Percentiles rank a stretch among this genome's conserved stretches.
These are phyloP conservation scores for Sprattus sprattus DNA, from an alignment of 2,113 vertebrate genomes.

Conservation along the genomic window DNA sequence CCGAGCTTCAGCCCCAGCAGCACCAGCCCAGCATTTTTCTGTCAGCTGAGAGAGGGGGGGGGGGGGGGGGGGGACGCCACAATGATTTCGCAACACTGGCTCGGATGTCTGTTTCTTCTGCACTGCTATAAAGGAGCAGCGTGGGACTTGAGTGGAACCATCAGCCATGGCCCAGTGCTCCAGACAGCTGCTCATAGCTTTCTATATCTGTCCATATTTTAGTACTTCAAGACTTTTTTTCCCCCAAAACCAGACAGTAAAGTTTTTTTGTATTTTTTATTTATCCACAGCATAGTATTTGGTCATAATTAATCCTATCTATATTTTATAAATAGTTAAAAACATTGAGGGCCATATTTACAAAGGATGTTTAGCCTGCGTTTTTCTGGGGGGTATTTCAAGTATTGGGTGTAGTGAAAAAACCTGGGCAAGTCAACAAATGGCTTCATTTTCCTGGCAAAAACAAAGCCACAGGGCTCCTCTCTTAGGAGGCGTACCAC, in stretches of 20 bases:
- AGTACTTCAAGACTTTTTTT: neutral
- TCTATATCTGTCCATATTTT: slow-evolving; percentile 2
- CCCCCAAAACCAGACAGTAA: neutral
- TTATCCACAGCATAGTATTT: neutral
- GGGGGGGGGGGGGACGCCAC: slow-evolving; percentile 42
- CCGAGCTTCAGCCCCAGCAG: neutral
- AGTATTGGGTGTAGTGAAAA: too few species aligned
- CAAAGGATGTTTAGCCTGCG: too few species aligned
- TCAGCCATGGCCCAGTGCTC: slow-evolving; percentile 4
- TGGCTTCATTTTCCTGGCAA: too few species aligned
- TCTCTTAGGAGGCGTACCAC: too few species aligned
- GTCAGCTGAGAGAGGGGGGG: slow-evolving; percentile 37
- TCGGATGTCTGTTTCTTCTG: slow-evolving; percentile 55
- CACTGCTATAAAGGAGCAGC: slow-evolving; percentile 34
- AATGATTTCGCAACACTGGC: slow-evolving; percentile 65
- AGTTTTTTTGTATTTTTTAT: neutral
- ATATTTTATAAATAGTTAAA: slow-evolving; percentile 17
- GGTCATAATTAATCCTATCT: slow-evolving; percentile 12
- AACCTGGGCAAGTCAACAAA: too few species aligned
- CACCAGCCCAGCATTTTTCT: slow-evolving; percentile 55
- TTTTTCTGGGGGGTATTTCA: too few species aligned
- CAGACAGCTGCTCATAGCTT: neutral
- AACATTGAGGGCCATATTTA: neutral
- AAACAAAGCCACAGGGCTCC: too few species aligned
- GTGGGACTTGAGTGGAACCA: neutral